phyloP scores from a whole-genome alignment of 2,113 vertebrate species.

The Blennius ocellaris region DNA sequence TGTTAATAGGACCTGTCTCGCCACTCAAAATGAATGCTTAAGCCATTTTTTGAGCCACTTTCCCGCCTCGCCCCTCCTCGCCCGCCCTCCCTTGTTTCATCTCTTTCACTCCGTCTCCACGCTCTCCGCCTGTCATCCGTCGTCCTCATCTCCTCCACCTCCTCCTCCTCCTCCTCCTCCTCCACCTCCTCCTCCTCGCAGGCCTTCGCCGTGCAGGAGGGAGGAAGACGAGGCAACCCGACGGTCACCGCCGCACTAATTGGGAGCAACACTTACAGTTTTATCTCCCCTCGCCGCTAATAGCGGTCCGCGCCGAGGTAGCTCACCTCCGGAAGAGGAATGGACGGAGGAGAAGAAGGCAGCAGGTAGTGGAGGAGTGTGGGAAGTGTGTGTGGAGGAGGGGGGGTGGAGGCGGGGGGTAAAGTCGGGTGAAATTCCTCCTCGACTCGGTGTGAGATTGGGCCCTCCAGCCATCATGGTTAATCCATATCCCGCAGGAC shows the following conservation, averaged over 20 bases:
- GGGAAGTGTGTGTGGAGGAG: neutral
- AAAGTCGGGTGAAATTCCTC: constrained; percentile 79
- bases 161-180: neutral
- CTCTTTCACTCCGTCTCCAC: constrained; percentile 39
- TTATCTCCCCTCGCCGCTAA: constrained; percentile 98
- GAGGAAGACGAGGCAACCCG: constrained; percentile 71
- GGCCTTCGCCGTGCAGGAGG: constrained; percentile 79
- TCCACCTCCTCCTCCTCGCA: constrained; percentile 82
- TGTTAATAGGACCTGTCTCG: constrained; percentile 99
- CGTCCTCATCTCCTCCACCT: constrained; percentile 33
- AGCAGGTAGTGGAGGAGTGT: neutral
- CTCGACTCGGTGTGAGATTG: constrained; percentile 89
- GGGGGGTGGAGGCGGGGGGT: neutral
- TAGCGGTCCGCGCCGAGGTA: constrained; percentile 94
- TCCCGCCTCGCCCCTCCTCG: constrained; percentile 37
- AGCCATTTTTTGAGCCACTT: constrained; percentile 94
- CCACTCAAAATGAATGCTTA: constrained; percentile 98
- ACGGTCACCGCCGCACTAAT: constrained; percentile 98
- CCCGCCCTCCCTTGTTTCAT: constrained; percentile 41
- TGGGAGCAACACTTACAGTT: constrained; percentile 99
- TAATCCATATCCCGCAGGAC: constrained; percentile 96
- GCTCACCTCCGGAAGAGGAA: constrained; percentile 93
- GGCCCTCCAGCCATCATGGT: constrained; percentile 93
- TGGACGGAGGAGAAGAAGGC: constrained; percentile 77
- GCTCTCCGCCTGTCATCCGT: constrained; percentile 57